Percentiles rank a stretch among this genome's conserved stretches.
Conservation (phyloP, 2,113 vertebrate genomes). For the Lontra canadensis region DNA sequence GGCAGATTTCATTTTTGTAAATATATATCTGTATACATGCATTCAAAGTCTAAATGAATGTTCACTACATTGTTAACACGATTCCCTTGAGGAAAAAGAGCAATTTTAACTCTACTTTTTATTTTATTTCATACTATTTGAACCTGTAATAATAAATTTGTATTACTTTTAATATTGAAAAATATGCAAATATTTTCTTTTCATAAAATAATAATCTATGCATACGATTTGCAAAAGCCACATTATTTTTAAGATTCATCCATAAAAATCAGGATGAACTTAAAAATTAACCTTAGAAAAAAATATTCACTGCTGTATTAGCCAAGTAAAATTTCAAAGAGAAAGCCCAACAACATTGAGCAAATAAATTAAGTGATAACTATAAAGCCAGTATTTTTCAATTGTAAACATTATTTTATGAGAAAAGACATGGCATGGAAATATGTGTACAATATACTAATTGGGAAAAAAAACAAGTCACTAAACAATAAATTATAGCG, state of each 20-base stretch:
- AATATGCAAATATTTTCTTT: not conserved
- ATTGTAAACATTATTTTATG: constrained; percentile 3
- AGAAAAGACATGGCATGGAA: not conserved
- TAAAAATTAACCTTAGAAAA: not conserved
- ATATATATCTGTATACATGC: not conserved
- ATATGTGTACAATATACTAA: not conserved
- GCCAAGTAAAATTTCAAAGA: not conserved
- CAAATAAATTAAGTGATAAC: not conserved
- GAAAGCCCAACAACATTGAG: not conserved
- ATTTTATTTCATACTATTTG: not conserved
- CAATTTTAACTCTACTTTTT: not conserved
- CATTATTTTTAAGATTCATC: not conserved
- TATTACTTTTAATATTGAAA: not conserved
- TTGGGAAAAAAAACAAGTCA: not conserved
- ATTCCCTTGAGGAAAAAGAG: not conserved
- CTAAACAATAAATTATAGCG: not conserved
- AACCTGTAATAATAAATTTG: constrained; percentile 10
- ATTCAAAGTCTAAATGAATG: not conserved
- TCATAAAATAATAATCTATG: not conserved
- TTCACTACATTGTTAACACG: not conserved
- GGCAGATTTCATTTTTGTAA: not conserved
- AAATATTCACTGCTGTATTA: constrained; percentile 1
- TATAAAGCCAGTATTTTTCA: not conserved
- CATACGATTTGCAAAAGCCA: not conserved
- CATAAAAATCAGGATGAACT: not conserved